A percentile compares a stretch with the other conserved stretches of the same genome.
These are phyloP conservation scores for Notolabrus celidotus DNA, from an alignment of 2,797 vertebrate genomes.

Conservation along the genomic window DNA sequence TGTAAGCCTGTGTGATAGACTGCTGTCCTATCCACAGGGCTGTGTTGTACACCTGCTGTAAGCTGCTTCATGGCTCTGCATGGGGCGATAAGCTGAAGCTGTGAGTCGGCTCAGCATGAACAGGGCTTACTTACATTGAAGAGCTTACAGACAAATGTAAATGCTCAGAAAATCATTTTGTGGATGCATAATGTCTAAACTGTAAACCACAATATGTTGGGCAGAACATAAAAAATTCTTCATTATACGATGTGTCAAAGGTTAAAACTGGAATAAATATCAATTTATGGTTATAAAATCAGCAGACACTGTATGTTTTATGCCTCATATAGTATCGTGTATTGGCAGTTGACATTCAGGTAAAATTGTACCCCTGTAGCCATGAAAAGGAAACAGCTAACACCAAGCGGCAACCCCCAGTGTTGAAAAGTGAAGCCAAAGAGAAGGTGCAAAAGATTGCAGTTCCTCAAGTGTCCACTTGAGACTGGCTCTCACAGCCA, in stretches of 20 bases:
- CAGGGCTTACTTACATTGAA: constrained; percentile 34
- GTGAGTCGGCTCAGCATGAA: constrained; percentile 59
- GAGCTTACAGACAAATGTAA: constrained; percentile 51
- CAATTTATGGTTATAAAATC: no score
- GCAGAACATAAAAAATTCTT: background rate
- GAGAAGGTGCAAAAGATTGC: no score
- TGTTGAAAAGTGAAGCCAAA: no score
- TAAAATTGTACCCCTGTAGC: background rate
- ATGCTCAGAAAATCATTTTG: constrained; percentile 34
- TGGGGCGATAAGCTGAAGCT: constrained; percentile 62
- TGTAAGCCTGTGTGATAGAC: constrained; percentile 59
- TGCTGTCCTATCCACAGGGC: constrained; percentile 49
- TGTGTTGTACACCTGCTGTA: constrained; percentile 69
- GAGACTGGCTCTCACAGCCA: no score
- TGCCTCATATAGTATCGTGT: background rate
- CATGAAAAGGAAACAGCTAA: background rate
- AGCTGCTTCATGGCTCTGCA: constrained; percentile 62
- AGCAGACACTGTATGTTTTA: background rate
- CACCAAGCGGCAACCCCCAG: no score
- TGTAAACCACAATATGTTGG: background rate
- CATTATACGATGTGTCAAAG: no score
- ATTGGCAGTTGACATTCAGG: background rate
- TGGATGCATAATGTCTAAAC: constrained; percentile 16
- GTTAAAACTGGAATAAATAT: no score
- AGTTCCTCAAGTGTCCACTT: no score